phyloP scores from a whole-genome alignment of 2,113 vertebrate genomes.

The Cryptotis parvus region DNA sequence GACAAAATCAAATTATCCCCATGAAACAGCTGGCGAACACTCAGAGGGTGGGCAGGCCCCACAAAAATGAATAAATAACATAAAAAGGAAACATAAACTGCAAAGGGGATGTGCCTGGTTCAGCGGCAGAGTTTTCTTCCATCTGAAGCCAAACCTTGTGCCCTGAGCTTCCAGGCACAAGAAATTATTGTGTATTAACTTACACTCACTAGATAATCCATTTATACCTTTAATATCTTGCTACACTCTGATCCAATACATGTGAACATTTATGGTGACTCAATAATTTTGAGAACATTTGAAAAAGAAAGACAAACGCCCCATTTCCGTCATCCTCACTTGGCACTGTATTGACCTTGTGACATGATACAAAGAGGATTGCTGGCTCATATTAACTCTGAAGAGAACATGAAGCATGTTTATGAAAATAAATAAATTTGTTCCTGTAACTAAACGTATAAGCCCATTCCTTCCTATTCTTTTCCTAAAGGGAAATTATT shows the following conservation, averaged over 20 bases:
- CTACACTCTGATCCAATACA: neutral
- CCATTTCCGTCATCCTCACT: neutral
- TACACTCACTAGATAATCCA: neutral
- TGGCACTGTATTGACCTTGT: neutral
- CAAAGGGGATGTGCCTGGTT: neutral
- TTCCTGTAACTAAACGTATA: conserved; percentile 24
- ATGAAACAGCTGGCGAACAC: conserved; percentile 55
- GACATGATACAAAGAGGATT: neutral
- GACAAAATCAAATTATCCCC: conserved; percentile 66
- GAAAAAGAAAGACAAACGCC: neutral
- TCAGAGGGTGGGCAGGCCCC: conserved; percentile 28
- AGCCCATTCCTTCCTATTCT: neutral
- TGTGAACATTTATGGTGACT: neutral
- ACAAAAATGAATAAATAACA: neutral
- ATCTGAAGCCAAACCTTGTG: neutral
- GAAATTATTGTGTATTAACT: neutral
- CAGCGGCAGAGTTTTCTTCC: neutral
- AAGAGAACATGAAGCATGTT: neutral
- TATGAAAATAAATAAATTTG: neutral
- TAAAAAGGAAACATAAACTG: conserved; percentile 13
- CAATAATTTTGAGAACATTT: neutral
- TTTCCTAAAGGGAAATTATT: neutral
- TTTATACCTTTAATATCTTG: neutral
- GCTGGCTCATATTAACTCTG: neutral
- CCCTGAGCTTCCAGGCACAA: neutral